These are phyloP conservation scores for Venustoraphidia nigricollis DNA, from an alignment of 2,888 invertebrate genomes.

Conservation along the genomic window DNA sequence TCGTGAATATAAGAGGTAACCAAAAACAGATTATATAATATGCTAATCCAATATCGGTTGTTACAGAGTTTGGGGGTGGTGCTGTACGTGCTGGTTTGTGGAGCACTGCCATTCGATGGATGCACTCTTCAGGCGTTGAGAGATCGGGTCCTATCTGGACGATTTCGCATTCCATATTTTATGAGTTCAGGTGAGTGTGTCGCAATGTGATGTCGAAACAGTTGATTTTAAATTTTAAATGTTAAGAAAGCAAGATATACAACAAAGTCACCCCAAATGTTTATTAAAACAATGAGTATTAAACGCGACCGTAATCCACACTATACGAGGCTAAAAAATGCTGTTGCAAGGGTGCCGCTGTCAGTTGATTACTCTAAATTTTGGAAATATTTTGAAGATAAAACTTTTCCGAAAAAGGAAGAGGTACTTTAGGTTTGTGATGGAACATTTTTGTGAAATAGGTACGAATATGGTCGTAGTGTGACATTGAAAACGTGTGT, in stretches of 20 bases:
- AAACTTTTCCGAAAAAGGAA: too few species aligned
- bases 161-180: conserved; percentile 94
- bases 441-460: too few species aligned
- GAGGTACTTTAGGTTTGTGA: too few species aligned
- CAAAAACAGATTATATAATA: not conserved
- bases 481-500: too few species aligned
- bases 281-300: too few species aligned
- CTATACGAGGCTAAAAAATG: too few species aligned
- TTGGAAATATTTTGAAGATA: too few species aligned
- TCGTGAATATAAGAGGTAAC: not conserved
- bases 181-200: conserved; percentile 78
- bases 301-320: too few species aligned
- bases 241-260: conserved; percentile 1
- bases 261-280: not conserved
- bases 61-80: conserved; percentile 91
- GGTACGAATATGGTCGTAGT: too few species aligned
- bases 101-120: conserved; percentile 91
- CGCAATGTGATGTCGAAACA: not conserved
- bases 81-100: conserved; percentile 89
- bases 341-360: too few species aligned
- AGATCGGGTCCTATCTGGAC: conserved; percentile 83
- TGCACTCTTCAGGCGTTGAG: conserved; percentile 81
- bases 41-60: conserved; percentile 7
- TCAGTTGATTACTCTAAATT: too few species aligned
- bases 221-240: conserved; percentile 1